Base-by-base conservation (phyloP, 2,113 vertebrate species). In the Epinephelus lanceolatus region DNA sequence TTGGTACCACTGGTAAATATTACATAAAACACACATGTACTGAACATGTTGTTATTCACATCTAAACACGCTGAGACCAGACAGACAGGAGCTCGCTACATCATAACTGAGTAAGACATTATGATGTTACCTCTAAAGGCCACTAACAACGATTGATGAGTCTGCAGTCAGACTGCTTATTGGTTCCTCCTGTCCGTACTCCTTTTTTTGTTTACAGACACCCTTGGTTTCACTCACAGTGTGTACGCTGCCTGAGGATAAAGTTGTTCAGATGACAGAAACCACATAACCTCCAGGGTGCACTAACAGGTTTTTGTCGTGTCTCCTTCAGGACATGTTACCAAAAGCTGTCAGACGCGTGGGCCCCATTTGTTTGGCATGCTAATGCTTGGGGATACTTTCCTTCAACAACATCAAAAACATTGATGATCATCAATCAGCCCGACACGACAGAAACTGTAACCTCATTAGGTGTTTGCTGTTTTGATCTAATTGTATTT, bases 191-290 rank as follows among this genome's bases (percentile, higher is more conserved):
- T 67, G 23, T 52, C 37, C 8, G 60, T n/a, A 3, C 59, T 65
- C n/a, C 11, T 33, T 66, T 33, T 37, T 47, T 37, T 84, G 69
- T 72, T 85, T 68, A 74, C 55, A 76, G 62, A 67, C 72, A 60
- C 62, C 79, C 67, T 66, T 47, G 66, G 76, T 78, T 89, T 78
- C 78, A 74, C 57, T 83, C 59, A 30, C 57, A 60, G 18, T 62
- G 78, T 65, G 71, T 13, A 68, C 73, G n/a, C 78, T 47, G 89
- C 86, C 86, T 33, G 57, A 47, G 76, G 84, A 84, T 40, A 62
- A 71, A 76, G 49, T 33, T 57, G 45, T 30, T 83, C 69, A 60
- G 12, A 49, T 80, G 70, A 78, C 18, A 0, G n/a, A 27, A 55
- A 71, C 77, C 25, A 45, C 4, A 0, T 51, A n/a, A 78, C 51